phyloP scores from a whole-genome alignment of 2,113 vertebrate species.

The Acanthochromis polyacanthus region DNA sequence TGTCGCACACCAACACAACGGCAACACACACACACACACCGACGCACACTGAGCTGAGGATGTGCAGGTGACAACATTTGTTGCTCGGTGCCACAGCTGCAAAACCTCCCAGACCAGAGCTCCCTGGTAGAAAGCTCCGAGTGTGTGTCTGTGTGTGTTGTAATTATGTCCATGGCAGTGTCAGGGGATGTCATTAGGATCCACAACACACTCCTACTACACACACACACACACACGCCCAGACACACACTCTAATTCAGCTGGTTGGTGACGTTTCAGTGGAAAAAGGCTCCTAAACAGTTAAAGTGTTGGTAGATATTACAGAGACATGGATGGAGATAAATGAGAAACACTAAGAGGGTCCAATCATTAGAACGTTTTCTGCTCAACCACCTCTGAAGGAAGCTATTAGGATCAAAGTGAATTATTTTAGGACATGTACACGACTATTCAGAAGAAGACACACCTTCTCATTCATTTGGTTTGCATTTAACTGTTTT shows the following conservation, averaged over 20 bases:
- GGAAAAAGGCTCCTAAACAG: background rate
- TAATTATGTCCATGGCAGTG: conserved; percentile 52
- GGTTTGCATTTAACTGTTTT: too few relatives aligned
- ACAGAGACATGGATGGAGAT: too few relatives aligned
- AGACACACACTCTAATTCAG: background rate
- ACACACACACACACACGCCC: conserved; percentile 4
- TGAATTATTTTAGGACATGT: too few relatives aligned
- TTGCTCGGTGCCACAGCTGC: conserved; percentile 52
- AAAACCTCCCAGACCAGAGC: conserved; percentile 23
- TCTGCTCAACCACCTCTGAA: too few relatives aligned
- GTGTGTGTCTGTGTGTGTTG: background rate
- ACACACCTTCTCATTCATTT: too few relatives aligned
- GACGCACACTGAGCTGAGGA: conserved; percentile 1
- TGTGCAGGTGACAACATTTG: conserved; percentile 58
- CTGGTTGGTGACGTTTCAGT: background rate
- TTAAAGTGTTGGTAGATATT: background rate
- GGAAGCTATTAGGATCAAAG: too few relatives aligned
- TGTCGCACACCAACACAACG: background rate
- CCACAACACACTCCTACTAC: background rate
- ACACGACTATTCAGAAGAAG: too few relatives aligned
- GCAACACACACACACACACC: conserved; percentile 10
- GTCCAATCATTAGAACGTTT: too few relatives aligned
- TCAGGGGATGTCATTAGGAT: conserved; percentile 70
- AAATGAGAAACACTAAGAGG: too few relatives aligned
- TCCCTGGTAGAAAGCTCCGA: background rate